Evolutionary conservation across 2,888 invertebrate species (phyloP).

Genomic region (Ischnura elegans): DNA sequence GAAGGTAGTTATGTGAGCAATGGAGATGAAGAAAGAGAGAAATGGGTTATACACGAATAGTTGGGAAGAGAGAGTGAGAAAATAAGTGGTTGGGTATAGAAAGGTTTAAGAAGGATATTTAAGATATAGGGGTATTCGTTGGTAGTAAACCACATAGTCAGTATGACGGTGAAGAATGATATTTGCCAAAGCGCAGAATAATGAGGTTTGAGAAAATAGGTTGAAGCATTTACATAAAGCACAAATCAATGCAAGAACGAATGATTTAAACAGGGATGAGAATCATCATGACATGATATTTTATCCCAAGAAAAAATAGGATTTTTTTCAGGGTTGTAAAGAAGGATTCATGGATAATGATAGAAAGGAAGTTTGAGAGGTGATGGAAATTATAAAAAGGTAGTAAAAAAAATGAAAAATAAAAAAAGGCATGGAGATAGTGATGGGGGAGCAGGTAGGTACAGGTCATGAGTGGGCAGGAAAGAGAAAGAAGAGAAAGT

Average conservation of each 20-base stretch:
- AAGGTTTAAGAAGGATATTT: not conserved
- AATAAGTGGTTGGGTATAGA: too few species aligned
- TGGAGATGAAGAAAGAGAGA: too few species aligned
- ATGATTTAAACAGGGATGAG: not conserved
- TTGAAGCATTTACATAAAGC: slow-evolving; percentile 2
- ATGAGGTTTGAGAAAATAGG: not conserved
- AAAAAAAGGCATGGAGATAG: not conserved
- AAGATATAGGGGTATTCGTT: not conserved
- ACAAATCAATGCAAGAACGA: not conserved
- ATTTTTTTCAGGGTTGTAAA: not conserved
- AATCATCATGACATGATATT: not conserved
- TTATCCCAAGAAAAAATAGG: not conserved
- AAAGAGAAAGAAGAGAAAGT: slow-evolving; percentile 67
- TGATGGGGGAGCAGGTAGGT: not conserved
- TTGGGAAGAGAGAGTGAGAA: too few species aligned
- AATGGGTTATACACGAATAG: too few species aligned
- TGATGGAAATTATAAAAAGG: slow-evolving; percentile 44
- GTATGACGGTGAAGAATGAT: not conserved
- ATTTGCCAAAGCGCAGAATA: not conserved
- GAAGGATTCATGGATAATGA: not conserved
- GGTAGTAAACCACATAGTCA: not conserved
- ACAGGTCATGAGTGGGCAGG: slow-evolving; percentile 40
- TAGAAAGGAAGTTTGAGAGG: not conserved
- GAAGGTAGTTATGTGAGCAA: too few species aligned
- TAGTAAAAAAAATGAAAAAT: not conserved